Percentiles rank a stretch among this genome's conserved stretches.
phyloP scores from a whole-genome alignment of 2,888 invertebrate species.

The Chalcis sispes region DNA sequence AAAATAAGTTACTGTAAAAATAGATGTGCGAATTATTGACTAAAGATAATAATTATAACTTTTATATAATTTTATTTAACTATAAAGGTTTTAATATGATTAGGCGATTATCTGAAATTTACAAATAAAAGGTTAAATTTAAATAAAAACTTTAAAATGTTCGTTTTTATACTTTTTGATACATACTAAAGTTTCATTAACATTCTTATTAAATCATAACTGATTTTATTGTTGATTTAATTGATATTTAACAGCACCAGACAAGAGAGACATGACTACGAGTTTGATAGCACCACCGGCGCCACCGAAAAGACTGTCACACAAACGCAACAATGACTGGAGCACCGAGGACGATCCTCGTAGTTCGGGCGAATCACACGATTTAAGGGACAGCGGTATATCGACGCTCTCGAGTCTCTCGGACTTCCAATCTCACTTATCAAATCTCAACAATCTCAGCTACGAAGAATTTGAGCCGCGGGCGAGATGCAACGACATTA shows the following conservation, averaged over 20 bases:
- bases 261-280: slow-evolving; percentile 77
- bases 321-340: slow-evolving; percentile 73
- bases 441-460: slow-evolving; percentile 74
- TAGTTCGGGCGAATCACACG: slow-evolving; percentile 71
- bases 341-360: slow-evolving; percentile 70
- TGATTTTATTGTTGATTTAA: no score
- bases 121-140: no score
- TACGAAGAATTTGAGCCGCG: slow-evolving; percentile 76
- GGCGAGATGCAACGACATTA: slow-evolving; percentile 72
- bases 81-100: no score
- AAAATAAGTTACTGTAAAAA: no score
- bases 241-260: slow-evolving; percentile 79
- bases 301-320: slow-evolving; percentile 75
- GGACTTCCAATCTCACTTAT: slow-evolving; percentile 73
- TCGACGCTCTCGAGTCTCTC: slow-evolving; percentile 73
- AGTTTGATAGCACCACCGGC: slow-evolving; percentile 76
- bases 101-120: no score
- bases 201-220: no score
- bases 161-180: no score
- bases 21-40: no score
- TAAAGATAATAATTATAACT: no score
- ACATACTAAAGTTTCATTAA: no score
- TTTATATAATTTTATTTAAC: slow-evolving; percentile 14
- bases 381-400: slow-evolving; percentile 79
- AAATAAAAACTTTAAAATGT: no score